These are phyloP conservation scores for Anadara kagoshimensis DNA, from an alignment of 1,140 invertebrate genomes.

Conservation along the genomic window DNA sequence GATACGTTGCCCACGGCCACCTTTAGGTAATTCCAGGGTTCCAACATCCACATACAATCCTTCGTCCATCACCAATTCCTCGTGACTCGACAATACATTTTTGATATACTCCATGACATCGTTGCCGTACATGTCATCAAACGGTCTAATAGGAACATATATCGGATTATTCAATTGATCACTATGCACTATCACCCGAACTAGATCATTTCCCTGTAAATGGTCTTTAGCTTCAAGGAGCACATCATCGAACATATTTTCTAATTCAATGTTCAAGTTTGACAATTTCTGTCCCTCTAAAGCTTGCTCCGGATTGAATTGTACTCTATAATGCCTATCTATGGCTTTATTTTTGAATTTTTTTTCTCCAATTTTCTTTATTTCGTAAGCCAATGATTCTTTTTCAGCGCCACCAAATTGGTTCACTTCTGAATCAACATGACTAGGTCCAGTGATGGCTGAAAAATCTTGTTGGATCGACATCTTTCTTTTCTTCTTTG, in stretches of 20 bases:
- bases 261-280: neutral
- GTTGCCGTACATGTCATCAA: constrained; percentile 1
- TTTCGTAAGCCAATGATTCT: too few species aligned
- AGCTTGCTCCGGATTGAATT: constrained; percentile 2
- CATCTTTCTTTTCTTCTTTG: too few species aligned
- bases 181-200: constrained; percentile 11
- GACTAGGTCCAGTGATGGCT: too few species aligned
- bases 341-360: constrained; percentile 9
- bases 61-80: constrained; percentile 1
- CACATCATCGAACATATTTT: constrained; percentile 13
- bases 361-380: too few species aligned
- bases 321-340: neutral
- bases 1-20: neutral
- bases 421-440: too few species aligned
- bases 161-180: constrained; percentile 8
- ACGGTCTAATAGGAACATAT: neutral
- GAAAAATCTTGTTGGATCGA: too few species aligned
- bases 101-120: constrained; percentile 7
- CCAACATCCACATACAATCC: constrained; percentile 1
- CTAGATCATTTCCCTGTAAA: too few species aligned
- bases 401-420: too few species aligned
- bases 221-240: neutral
- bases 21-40: constrained; percentile 9
- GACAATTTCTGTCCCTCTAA: constrained; percentile 1
- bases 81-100: constrained; percentile 6